phyloP scores from a whole-genome alignment of 2,797 vertebrate genomes.

The Liasis olivaceus region DNA sequence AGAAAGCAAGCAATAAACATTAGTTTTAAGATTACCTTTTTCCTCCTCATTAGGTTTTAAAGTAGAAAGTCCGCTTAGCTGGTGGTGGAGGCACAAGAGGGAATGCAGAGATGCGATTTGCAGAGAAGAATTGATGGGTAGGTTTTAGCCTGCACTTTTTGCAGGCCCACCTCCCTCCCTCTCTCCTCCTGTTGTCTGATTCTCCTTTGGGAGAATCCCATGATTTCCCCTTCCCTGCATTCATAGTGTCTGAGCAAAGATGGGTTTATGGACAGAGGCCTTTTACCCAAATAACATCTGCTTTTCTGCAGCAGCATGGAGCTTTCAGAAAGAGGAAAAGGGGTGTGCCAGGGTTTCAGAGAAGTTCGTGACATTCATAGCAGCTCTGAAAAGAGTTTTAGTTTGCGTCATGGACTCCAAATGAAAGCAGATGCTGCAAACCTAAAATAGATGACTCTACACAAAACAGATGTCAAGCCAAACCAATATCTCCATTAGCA shows the following conservation, averaged over 20 bases:
- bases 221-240: neutral
- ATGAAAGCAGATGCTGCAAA: slow-evolving; percentile 33
- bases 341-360: neutral
- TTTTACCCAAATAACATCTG: neutral
- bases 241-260: neutral
- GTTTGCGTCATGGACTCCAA: slow-evolving; percentile 22
- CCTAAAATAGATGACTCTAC: slow-evolving; percentile 29
- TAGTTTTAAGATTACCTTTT: neutral
- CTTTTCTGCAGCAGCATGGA: neutral
- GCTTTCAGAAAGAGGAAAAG: neutral
- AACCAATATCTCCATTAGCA: slow-evolving; percentile 10
- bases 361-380: slow-evolving; percentile 21
- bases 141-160: neutral
- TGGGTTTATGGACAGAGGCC: no score
- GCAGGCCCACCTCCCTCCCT: neutral
- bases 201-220: neutral
- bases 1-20: neutral
- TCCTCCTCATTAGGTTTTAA: neutral
- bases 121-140: neutral
- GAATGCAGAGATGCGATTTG: neutral
- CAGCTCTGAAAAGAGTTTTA: slow-evolving; percentile 6
- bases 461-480: slow-evolving; percentile 23
- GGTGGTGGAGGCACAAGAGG: neutral
- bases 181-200: neutral
- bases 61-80: neutral